Evolutionary conservation across 2,888 invertebrate species (phyloP).

Genomic region (Artemia sinica): DNA sequence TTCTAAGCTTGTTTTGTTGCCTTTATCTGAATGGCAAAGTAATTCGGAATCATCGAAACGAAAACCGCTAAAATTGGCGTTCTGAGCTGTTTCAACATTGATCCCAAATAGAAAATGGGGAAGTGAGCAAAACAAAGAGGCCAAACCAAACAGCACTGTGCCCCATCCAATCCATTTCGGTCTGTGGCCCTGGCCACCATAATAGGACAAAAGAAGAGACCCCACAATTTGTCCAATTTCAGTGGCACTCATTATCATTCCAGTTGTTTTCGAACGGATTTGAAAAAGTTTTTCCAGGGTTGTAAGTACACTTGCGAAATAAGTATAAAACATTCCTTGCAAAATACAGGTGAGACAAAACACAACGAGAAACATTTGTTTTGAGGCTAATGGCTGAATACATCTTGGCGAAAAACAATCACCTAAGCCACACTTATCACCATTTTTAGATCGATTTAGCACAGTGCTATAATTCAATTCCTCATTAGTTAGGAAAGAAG

Average conservation of each 20-base stretch:
- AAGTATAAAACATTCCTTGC: slow-evolving; percentile 74
- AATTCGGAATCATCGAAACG: too few relatives aligned
- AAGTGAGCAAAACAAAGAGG: slow-evolving; percentile 66
- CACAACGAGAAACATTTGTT: slow-evolving; percentile 68
- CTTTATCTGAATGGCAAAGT: too few relatives aligned
- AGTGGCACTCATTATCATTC: slow-evolving; percentile 70
- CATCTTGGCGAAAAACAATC: slow-evolving; percentile 50
- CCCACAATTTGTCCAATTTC: slow-evolving; percentile 86
- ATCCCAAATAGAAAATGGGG: slow-evolving; percentile 67
- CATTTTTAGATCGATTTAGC: background rate
- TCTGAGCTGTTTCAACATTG: background rate
- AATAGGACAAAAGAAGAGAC: slow-evolving; percentile 66
- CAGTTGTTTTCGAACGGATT: slow-evolving; percentile 77
- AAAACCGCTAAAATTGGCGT: background rate
- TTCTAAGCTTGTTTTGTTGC: too few relatives aligned
- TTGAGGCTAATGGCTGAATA: slow-evolving; percentile 56
- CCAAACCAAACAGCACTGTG: slow-evolving; percentile 68
- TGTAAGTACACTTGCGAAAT: slow-evolving; percentile 81
- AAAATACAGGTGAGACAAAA: slow-evolving; percentile 37
- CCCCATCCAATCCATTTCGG: slow-evolving; percentile 87
- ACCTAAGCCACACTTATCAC: slow-evolving; percentile 52
- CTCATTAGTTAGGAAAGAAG: slow-evolving; percentile 2
- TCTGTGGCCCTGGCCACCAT: slow-evolving; percentile 75
- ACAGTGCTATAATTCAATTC: background rate
- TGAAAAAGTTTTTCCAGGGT: slow-evolving; percentile 81